These are phyloP conservation scores for Odiellus spinosus DNA, from an alignment of 2,888 invertebrate genomes.

Conservation along the genomic window DNA sequence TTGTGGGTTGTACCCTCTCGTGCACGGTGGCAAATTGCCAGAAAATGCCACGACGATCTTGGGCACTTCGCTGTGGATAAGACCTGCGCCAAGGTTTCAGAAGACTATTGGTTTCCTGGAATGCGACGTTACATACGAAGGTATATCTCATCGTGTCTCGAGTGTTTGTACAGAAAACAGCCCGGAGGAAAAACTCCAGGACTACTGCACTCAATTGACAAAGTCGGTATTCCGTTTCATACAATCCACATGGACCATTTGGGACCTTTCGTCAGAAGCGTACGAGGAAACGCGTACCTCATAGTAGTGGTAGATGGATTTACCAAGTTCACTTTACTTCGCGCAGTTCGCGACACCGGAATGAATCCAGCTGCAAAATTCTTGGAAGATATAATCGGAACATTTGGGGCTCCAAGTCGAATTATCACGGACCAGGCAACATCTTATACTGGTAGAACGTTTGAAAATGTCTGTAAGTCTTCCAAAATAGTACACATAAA, in stretches of 20 bases:
- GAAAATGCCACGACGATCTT: background rate
- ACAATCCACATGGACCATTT: slow-evolving; percentile 1
- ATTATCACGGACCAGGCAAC: slow-evolving; percentile 1
- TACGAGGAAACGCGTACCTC: background rate
- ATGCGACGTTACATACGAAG: background rate
- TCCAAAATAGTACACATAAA: background rate
- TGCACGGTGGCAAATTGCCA: background rate
- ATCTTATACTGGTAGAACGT: background rate
- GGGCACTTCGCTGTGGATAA: slow-evolving; percentile 2
- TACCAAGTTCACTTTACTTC: background rate
- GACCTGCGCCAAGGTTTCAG: background rate
- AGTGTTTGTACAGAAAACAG: too few species aligned
- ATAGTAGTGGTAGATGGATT: slow-evolving; percentile 1
- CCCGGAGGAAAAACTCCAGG: background rate
- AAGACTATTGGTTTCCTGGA: slow-evolving; percentile 1
- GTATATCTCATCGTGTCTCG: background rate
- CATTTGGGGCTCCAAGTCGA: too few species aligned
- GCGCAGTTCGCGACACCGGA: background rate
- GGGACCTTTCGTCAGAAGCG: background rate
- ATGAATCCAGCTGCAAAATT: background rate
- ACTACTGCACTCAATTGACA: background rate
- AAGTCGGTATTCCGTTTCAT: background rate
- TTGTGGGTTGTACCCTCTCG: background rate
- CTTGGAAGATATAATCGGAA: background rate
- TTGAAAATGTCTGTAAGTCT: background rate